Percentiles rank a stretch among this genome's conserved stretches.
These are phyloP conservation scores for Diabrotica balteata DNA, from an alignment of 2,888 invertebrate species.

Conservation along the genomic window DNA sequence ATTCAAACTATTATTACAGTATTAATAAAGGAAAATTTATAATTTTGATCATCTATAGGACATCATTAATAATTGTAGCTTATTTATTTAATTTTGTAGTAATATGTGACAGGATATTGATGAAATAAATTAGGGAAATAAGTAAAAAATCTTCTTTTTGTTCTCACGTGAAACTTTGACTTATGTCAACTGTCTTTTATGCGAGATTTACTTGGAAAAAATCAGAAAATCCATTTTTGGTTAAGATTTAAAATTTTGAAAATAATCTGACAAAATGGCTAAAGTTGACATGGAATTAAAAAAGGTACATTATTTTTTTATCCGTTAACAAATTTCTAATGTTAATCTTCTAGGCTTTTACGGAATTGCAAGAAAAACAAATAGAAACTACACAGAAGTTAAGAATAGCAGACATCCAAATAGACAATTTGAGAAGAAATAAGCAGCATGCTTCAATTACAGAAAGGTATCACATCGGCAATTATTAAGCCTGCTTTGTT, in stretches of 20 bases:
- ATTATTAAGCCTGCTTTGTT: too few species aligned
- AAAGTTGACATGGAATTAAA: slow-evolving; percentile 60
- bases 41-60: too few species aligned
- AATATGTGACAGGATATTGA: too few species aligned
- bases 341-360: slow-evolving; percentile 69
- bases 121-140: too few species aligned
- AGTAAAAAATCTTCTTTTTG: too few species aligned
- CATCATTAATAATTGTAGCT: too few species aligned
- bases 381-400: slow-evolving; percentile 82
- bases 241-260: slow-evolving; percentile 6
- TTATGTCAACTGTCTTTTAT: neutral
- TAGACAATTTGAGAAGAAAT: slow-evolving; percentile 71
- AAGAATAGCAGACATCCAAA: slow-evolving; percentile 79
- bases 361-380: slow-evolving; percentile 82
- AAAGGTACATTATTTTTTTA: slow-evolving; percentile 50
- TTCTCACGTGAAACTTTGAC: neutral
- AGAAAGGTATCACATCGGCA: slow-evolving; percentile 61
- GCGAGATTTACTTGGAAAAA: neutral
- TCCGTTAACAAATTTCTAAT: slow-evolving; percentile 14
- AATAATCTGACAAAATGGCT: slow-evolving; percentile 39
- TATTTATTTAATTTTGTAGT: too few species aligned
- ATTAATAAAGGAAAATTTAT: too few species aligned
- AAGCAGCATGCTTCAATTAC: slow-evolving; percentile 78
- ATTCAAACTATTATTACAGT: too few species aligned
- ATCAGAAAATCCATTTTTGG: slow-evolving; percentile 9